Conservation (phyloP, 2,888 invertebrate species). For the Meganola albula region DNA sequence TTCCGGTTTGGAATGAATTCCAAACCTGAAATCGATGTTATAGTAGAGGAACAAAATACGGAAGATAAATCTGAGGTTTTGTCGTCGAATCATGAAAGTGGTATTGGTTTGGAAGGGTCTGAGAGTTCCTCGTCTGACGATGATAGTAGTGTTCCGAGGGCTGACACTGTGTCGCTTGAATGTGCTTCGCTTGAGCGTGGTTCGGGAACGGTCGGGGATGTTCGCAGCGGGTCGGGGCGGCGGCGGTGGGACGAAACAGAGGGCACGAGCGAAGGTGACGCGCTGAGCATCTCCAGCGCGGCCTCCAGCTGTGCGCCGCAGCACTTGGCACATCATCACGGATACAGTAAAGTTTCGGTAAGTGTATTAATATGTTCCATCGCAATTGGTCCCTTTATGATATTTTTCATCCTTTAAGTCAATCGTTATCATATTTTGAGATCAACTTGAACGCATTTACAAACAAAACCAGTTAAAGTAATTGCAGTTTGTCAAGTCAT, state of each 20-base stretch:
- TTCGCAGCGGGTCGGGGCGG: constrained; percentile 74
- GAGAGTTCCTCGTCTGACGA: constrained; percentile 60
- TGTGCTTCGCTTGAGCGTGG: constrained; percentile 74
- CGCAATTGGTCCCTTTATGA: no score
- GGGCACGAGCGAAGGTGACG: constrained; percentile 66
- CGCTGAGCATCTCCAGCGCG: constrained; percentile 68
- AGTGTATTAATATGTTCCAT: no score
- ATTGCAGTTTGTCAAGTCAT: constrained; percentile 16
- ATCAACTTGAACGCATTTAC: no score
- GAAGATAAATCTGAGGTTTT: constrained; percentile 45
- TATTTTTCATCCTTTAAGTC: no score
- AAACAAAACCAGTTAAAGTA: no score
- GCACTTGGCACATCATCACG: constrained; percentile 62
- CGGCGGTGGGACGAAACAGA: constrained; percentile 70
- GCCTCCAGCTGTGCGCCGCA: constrained; percentile 69
- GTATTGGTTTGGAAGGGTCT: constrained; percentile 56
- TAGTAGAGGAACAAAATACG: constrained; percentile 43
- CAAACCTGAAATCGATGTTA: constrained; percentile 42
- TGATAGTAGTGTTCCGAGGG: constrained; percentile 66
- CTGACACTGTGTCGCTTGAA: constrained; percentile 55
- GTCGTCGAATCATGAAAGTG: constrained; percentile 60
- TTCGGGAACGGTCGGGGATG: constrained; percentile 59
- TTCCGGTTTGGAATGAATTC: constrained; percentile 55
- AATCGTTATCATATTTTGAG: no score
- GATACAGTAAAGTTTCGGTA: constrained; percentile 71